phyloP scores from a whole-genome alignment of 35 echinoderm and acorn worm species.

The Amphiura filiformis region DNA sequence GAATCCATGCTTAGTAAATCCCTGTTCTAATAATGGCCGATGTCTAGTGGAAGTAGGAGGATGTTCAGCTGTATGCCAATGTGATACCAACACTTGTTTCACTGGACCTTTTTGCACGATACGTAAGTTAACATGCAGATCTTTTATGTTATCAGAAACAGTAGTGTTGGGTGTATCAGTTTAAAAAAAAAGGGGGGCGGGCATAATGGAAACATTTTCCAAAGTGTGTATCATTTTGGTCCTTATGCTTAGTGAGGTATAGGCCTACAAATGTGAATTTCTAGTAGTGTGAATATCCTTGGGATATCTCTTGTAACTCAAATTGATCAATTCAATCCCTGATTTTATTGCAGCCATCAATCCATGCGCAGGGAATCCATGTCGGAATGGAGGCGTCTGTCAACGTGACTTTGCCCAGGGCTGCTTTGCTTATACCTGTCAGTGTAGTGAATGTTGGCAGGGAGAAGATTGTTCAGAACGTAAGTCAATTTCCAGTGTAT shows the following conservation, averaged over 20 bases:
- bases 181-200: too few relatives aligned
- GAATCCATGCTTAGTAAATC: conserved; percentile 1
- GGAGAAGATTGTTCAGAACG: conserved; percentile 22
- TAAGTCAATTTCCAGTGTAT: too few relatives aligned
- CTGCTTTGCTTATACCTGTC: conserved; percentile 27
- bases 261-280: too few relatives aligned
- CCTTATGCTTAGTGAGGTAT: too few relatives aligned
- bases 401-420: background rate
- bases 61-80: background rate
- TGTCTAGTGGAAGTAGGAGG: background rate
- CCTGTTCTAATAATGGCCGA: background rate
- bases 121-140: conserved; percentile 4
- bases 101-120: background rate
- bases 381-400: conserved; percentile 37
- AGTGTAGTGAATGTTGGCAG: conserved; percentile 26
- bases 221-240: too few relatives aligned
- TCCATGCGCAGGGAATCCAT: conserved; percentile 38
- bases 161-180: too few relatives aligned
- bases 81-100: background rate
- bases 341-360: conserved; percentile 16
- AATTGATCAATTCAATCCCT: too few relatives aligned
- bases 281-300: too few relatives aligned
- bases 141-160: background rate
- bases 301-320: too few relatives aligned
- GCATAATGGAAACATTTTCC: too few relatives aligned